Conservation (phyloP, 2,888 invertebrate genomes). For the Phoenoteleia sp. region DNA sequence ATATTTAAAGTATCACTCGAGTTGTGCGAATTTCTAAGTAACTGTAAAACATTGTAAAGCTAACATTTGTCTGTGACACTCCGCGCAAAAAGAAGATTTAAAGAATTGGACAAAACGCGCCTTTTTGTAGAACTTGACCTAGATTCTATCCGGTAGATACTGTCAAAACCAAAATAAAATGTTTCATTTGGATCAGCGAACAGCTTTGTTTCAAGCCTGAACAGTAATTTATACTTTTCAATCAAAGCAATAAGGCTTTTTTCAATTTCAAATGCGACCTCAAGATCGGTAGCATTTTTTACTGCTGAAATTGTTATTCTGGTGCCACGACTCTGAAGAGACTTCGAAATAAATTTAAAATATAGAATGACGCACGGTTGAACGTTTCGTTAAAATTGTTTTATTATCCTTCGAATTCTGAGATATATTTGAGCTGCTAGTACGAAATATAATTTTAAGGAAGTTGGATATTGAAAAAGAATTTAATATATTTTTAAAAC, state of each 20-base stretch:
- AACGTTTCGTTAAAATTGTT: no score
- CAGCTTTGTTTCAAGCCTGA: conserved; percentile 22
- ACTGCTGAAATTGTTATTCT: not conserved
- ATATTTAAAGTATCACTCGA: not conserved
- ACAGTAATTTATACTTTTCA: conserved; percentile 37
- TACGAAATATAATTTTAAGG: no score
- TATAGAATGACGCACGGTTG: no score
- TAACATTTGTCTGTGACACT: conserved; percentile 47
- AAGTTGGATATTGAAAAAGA: no score
- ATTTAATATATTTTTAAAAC: no score
- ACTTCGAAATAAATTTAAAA: no score
- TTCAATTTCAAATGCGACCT: not conserved
- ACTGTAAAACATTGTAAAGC: conserved; percentile 43
- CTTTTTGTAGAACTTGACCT: conserved; percentile 56
- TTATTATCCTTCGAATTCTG: no score
- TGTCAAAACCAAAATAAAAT: conserved; percentile 47
- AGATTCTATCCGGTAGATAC: conserved; percentile 33
- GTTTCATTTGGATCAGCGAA: conserved; percentile 28
- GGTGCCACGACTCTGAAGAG: not conserved
- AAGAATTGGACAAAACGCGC: conserved; percentile 29
- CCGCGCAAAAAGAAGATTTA: conserved; percentile 42
- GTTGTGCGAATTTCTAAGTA: not conserved
- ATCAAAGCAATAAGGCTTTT: not conserved
- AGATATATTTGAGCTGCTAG: no score
- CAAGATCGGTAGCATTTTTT: not conserved